Base-by-base conservation (phyloP, 2,113 vertebrate genomes). In the Maccullochella peelii region DNA sequence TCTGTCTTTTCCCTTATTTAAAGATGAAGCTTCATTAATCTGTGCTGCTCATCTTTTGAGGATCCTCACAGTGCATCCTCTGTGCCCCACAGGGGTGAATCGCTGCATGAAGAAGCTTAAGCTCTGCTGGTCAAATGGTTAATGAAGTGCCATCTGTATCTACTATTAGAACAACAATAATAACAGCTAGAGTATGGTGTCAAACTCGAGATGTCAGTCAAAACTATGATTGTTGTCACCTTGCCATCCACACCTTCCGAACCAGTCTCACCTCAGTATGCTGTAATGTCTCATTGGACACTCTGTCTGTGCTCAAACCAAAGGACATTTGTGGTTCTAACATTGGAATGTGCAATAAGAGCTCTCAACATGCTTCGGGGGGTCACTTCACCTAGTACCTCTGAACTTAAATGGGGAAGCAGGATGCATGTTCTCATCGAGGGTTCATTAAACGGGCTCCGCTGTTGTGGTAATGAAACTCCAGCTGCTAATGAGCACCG, bases 401-500 rank as follows among this genome's bases (percentile, higher is more conserved):
- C 82, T 89, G 81, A 85, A 86, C 87, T 79, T 47, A 80, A 83
- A 83, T 15, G 82, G 86, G 84, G 80, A 85, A 90, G 87, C 88
- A 89, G 93, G 90, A 93, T 92, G 84, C 86, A 76, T 91, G 84
- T 79, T 92, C 89, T 92, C 90, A 80, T 92, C 57, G 84, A 91
- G 86, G 88, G 80, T 94, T 93, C 93, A 93, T 95, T 94, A 94
- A 91, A 91, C 66, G 61, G 75, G 42, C 90, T 90, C 73, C 84
- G 79, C 82, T 84, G 89, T 91, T 81, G 78, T 82, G 85, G 86
- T 93, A 88, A 91, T 93, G 92, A 92, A 94, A 90, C 92, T 93
- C 92, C 90, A 92, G 91, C 91, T 91, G 86, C 92, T 95, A 95
- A 95, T 93, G 92, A 93, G 92, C 84, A 78, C 88, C 79, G 90